Base-by-base conservation (phyloP, 1,140 invertebrate genomes). In the Macrocentrus cingulum region DNA sequence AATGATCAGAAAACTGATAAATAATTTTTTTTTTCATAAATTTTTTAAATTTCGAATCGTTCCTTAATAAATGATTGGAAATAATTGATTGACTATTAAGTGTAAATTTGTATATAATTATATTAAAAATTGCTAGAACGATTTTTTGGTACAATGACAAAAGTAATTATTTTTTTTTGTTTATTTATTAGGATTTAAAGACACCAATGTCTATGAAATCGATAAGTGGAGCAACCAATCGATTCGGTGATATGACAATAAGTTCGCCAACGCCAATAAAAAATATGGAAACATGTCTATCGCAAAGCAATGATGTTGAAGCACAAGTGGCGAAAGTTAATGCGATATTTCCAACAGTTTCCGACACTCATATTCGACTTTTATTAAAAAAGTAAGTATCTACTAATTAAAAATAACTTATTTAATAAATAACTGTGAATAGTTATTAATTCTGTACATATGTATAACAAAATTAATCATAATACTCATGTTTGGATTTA, bases 271-370 rank as follows among this genome's bases (percentile, higher is more conserved):
- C 75, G 5, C 74, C 75, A 19, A 60, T 75, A 23, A 85, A 80
- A 71, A 85, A 87, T 50, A 85, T 88, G 74, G 89, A 91, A 61
- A 86, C 86, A 6, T 82, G 84, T 44, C 82, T 85, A 37, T 83
- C 80, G 4, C 82, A 84, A 32, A 70, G 82, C 45, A 80, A 82
- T 3, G 87, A 90, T 53, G 83, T 83, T 2, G 89, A 91, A 65
- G 82, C 86, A 2, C 81, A 90, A 55, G 88, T 93, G 13, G 82
- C 85, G 23, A 94, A 92, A 77, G 91, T 94, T 62, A 87, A 89
- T 72, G 86, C 90, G n/a, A 91, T 94, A 86, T 95, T 95, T 75
- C 92, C 92, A 9, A 94, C 92, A 6, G 92, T 93, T 32, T 87
- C 89, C 45, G 92, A 96, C 70, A 88, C 87, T 20, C 92, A 94